These are phyloP conservation scores for Euplagia quadripunctaria DNA, from an alignment of 2,888 invertebrate genomes.

Conservation along the genomic window DNA sequence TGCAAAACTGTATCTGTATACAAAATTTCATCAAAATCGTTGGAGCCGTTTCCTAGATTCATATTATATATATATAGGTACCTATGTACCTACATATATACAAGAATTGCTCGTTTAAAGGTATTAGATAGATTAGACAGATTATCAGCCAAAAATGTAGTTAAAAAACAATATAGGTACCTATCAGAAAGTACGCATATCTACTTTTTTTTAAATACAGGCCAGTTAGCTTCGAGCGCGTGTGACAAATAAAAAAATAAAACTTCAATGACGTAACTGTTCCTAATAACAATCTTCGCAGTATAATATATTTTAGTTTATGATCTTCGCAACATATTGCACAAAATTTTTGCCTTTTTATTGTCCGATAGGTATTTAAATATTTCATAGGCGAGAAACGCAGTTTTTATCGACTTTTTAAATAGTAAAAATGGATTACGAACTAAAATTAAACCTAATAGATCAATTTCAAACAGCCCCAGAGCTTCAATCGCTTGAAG, in stretches of 20 bases:
- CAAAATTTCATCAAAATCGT: too few species aligned
- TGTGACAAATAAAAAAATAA: too few species aligned
- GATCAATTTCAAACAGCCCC: not conserved
- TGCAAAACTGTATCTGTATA: too few species aligned
- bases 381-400: not conserved
- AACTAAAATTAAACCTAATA: not conserved
- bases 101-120: too few species aligned
- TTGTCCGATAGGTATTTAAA: not conserved
- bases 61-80: too few species aligned
- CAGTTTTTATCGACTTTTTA: not conserved
- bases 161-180: not conserved
- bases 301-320: not conserved
- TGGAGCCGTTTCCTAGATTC: too few species aligned
- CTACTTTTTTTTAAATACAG: not conserved
- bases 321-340: too few species aligned
- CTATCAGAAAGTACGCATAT: not conserved
- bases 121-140: too few species aligned
- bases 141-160: not conserved
- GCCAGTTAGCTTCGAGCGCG: not conserved
- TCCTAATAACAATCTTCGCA: not conserved
- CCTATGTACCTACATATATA: too few species aligned
- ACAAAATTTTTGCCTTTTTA: not conserved
- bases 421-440: not conserved
- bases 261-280: too few species aligned
- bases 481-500: conserved; percentile 3